Evolutionary conservation across 1,140 invertebrate genomes (phyloP), one percentile per base, ranked within the genome.

Genomic region (Choristoneura fumiferana): DNA sequence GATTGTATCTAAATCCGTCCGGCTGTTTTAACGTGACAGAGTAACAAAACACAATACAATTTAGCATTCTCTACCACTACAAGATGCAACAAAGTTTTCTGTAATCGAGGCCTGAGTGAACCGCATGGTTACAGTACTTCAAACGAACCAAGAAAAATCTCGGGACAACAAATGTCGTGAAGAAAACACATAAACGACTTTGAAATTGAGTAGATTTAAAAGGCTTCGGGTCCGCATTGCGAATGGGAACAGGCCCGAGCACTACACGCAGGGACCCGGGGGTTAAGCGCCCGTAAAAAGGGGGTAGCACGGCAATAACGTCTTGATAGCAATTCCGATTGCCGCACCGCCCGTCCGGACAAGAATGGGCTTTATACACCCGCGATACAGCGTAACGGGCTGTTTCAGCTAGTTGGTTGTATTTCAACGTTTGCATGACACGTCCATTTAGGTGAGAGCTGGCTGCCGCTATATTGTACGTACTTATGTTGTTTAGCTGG

Each of bases 261-360:
- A 65, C 64, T 67, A 65, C 52, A 63, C 54, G 54, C 61, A 58
- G 58, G 67, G 69, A 76, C 73, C 73, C 64, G 68, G 61, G 80
- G 81, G 83, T 86, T 84, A 85, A 82, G 79, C 78, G 71, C 76
- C 81, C 81, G 76, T 84, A 81, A 85, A 82, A 82, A 78, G 71
- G 65, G 79, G 75, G 71, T 74, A 76, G 69, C 73, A 63, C 68
- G 68, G 72, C 69, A 74, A 73, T 84, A 84, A 81, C 76, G 76
- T 84, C 79, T 83, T 81, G 78, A 83, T 81, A 77, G 71, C 57
- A 40, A 43, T 38, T 59, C 57, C 65, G 69, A 64, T 70, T 67
- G 64, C 59, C 58, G 52, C 68, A 34, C 62, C 63, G 8, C 15
- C 0, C 49, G 10, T 6, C 8, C 34, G 33, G 9, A 33, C 49